A percentile compares a stretch with the other conserved stretches of the same genome.
Conservation (phyloP, 2,113 vertebrate species). For the Monarcha castaneiventris region DNA sequence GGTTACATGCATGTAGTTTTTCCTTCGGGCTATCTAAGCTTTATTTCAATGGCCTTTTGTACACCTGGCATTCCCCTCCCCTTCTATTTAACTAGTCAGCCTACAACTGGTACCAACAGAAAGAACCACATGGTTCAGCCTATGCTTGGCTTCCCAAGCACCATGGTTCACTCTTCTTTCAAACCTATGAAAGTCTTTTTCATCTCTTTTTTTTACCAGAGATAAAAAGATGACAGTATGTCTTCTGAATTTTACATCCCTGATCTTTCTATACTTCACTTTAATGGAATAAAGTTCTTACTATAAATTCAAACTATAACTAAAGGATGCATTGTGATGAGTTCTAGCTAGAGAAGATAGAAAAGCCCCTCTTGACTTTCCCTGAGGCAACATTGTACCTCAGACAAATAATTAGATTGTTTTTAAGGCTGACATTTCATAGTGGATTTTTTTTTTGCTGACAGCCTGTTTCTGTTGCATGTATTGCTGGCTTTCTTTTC, state of each 20-base stretch:
- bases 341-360: neutral
- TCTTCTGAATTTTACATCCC: neutral
- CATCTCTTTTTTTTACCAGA: neutral
- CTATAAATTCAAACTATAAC: neutral
- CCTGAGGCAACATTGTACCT: neutral
- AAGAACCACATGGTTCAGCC: neutral
- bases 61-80: neutral
- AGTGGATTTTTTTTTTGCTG: neutral
- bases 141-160: neutral
- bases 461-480: neutral
- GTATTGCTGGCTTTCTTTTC: neutral
- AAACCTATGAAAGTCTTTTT: neutral
- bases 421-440: slow-evolving; percentile 13
- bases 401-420: neutral
- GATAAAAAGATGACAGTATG: neutral
- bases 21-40: neutral
- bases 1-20: neutral
- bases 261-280: neutral
- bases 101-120: neutral
- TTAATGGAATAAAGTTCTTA: neutral
- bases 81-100: neutral
- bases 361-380: neutral
- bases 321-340: neutral
- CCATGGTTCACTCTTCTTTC: neutral
- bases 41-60: neutral